Base-by-base conservation (phyloP, 2,888 invertebrate species). In the Aethes cnicana region DNA sequence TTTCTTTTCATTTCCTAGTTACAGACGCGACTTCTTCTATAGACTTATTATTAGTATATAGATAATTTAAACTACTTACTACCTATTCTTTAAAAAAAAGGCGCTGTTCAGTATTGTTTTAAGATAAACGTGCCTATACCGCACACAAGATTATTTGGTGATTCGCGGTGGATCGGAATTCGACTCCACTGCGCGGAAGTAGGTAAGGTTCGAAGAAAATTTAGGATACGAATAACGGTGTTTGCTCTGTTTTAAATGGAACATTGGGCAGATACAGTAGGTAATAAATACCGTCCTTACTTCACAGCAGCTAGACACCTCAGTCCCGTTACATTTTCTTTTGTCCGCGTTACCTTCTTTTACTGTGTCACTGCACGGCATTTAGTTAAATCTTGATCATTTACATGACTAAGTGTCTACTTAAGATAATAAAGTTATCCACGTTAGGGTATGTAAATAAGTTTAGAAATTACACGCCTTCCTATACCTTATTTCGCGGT, bases 341-440 rank as follows among this genome's bases (percentile, higher is more conserved):
- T 57, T 59, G 59, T 63, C 57, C 57, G 41, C 59, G 36, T 49
- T 53, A 54, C 52, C 58, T 58, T 61, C 57, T 61, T 58, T 59
- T 59, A 63, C 58, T 61, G 56, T 57, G 54, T 57, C 47, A 59
- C 47, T 36, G 47, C 20, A 35, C 23, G 41, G 49, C 55, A 52
- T 61, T 63, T 59, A 63, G 56, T 57, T 58, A 59, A 61, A 62
- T 62, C 61, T 61, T 57, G 53, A 56, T 59, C 58, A 55, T 62
- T 61, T 61, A 39, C 47, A 41, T 47, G 56, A 49, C 47, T 57
- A 56, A 59, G 50, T 59, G 55, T 36, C 43, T 54, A 54, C 56
- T 59, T 55, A 50, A 59, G 53, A 55, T 52, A 44, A 52, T 39
- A 52, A 52, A 44, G 50, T 52, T 52, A 44, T 52, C 18, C 37